These are phyloP conservation scores for Malaclemys terrapin DNA, from an alignment of 2,113 vertebrate genomes.

Conservation along the genomic window DNA sequence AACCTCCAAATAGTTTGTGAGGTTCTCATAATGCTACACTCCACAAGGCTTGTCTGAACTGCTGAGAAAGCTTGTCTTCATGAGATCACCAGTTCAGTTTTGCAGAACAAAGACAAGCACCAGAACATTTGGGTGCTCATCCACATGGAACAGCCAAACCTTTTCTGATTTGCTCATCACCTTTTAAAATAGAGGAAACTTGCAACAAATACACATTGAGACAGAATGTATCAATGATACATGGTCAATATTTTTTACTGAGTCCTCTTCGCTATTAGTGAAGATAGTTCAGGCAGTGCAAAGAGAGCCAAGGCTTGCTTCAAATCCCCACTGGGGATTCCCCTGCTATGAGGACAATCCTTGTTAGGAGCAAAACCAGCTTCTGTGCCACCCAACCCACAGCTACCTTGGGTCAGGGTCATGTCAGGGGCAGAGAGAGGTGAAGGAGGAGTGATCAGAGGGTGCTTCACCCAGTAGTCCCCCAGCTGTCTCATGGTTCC, in stretches of 20 bases:
- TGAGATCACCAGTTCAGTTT: neutral
- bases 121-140: neutral
- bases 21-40: neutral
- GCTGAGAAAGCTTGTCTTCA: neutral
- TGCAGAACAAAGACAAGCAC: constrained; percentile 1
- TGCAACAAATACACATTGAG: neutral
- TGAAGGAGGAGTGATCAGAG: neutral
- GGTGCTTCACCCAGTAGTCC: neutral
- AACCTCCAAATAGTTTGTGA: neutral
- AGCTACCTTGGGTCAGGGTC: neutral
- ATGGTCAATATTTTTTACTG: neutral
- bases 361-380: neutral
- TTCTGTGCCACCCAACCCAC: neutral
- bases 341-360: neutral
- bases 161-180: neutral
- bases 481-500: neutral
- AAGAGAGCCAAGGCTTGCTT: neutral
- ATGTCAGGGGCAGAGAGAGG: neutral
- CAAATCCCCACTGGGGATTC: too few species aligned
- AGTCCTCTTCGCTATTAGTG: neutral
- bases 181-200: neutral
- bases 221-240: neutral
- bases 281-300: neutral
- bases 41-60: neutral
- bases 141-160: neutral